Evolutionary conservation across 2,113 vertebrate genomes (phyloP).

Genomic region (Entomyzon cyanotis): DNA sequence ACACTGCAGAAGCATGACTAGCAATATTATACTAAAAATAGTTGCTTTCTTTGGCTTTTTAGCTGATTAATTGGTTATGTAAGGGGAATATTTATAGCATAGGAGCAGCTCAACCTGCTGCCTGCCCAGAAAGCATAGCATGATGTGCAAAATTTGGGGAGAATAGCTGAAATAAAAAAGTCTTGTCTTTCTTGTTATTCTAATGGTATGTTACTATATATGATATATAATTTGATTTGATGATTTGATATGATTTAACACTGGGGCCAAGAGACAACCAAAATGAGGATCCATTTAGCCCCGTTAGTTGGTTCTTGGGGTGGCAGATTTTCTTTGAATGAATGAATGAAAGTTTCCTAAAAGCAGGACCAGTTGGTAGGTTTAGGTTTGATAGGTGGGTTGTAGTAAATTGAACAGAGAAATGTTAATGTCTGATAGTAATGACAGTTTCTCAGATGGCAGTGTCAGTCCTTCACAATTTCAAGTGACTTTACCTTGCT

Average conservation of each 20-base stretch:
- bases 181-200: neutral
- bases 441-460: neutral
- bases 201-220: neutral
- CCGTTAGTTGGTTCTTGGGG: neutral
- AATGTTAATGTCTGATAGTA: neutral
- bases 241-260: neutral
- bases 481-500: constrained; percentile 7
- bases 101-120: constrained; percentile 1
- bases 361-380: neutral
- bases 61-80: constrained; percentile 64
- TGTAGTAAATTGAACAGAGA: neutral
- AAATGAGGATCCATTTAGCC: neutral
- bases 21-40: constrained; percentile 58
- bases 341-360: neutral
- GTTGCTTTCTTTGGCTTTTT: constrained; percentile 54
- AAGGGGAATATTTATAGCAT: constrained; percentile 54
- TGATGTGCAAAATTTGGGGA: constrained; percentile 2
- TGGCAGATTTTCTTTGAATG: neutral
- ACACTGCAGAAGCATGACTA: constrained; percentile 50
- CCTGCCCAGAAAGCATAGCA: neutral
- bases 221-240: neutral
- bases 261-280: neutral
- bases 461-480: neutral
- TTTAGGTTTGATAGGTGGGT: neutral
- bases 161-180: neutral